These are phyloP conservation scores for Coenobita brevimanus DNA, from an alignment of 1,140 invertebrate genomes.

Conservation along the genomic window DNA sequence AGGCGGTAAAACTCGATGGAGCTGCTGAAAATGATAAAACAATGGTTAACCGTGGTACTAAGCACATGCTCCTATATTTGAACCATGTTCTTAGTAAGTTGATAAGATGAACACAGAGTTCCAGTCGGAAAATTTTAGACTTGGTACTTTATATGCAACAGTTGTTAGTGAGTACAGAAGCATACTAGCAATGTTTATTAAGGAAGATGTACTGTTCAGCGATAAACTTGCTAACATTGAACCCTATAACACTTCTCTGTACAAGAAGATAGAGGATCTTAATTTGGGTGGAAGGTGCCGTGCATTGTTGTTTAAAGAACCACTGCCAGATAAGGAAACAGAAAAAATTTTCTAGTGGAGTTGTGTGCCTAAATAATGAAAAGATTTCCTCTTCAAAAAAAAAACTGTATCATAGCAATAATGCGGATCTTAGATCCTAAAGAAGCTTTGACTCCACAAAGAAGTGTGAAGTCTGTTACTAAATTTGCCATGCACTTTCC, in stretches of 20 bases:
- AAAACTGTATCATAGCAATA: not conserved
- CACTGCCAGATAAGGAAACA: too few relatives aligned
- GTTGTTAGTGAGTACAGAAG: constrained; percentile 5
- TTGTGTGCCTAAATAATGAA: not conserved
- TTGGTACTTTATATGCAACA: not conserved
- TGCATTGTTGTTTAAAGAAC: constrained; percentile 27
- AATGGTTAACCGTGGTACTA: constrained; percentile 3
- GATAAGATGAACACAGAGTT: constrained; percentile 11
- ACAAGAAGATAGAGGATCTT: not conserved
- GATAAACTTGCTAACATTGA: constrained; percentile 17
- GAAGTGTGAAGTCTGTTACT: not conserved
- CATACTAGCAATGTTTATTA: constrained; percentile 30
- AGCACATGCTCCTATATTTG: too few relatives aligned
- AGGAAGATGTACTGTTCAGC: not conserved
- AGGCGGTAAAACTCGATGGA: too few relatives aligned
- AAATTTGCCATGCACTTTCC: not conserved
- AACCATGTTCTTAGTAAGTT: too few relatives aligned
- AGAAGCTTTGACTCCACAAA: not conserved
- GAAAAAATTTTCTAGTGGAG: too few relatives aligned
- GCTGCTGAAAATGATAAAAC: constrained; percentile 20
- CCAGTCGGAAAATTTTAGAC: constrained; percentile 25
- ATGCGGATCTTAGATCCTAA: not conserved
- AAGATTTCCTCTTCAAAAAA: not conserved
- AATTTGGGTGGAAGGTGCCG: constrained; percentile 23
- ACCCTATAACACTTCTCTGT: not conserved